Evolutionary conservation across 2,113 vertebrate genomes (phyloP).

Genomic region (Nycticebus coucang): DNA sequence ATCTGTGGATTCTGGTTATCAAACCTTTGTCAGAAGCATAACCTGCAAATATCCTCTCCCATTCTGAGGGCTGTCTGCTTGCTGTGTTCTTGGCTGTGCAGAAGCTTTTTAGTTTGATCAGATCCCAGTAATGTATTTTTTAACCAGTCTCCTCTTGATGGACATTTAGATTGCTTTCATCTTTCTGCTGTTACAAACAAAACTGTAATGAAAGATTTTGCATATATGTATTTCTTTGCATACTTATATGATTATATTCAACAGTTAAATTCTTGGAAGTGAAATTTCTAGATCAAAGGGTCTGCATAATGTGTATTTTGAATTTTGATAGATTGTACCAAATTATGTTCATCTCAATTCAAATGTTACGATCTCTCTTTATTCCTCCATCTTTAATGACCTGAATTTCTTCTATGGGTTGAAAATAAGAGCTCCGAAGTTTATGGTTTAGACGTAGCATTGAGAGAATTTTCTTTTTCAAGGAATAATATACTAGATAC

Average conservation of each 20-base stretch:
- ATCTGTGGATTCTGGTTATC: too few species aligned
- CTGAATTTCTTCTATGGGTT: constrained; percentile 25
- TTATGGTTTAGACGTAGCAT: neutral
- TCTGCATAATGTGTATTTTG: constrained; percentile 24
- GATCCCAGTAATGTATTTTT: neutral
- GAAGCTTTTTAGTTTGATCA: too few species aligned
- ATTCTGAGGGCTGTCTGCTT: too few species aligned
- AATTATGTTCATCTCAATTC: constrained; percentile 28
- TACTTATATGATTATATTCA: constrained; percentile 60
- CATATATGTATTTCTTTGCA: constrained; percentile 37
- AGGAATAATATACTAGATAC: neutral
- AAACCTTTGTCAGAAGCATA: too few species aligned
- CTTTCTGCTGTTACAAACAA: constrained; percentile 50
- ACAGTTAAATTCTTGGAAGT: constrained; percentile 66
- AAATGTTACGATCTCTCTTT: constrained; percentile 15
- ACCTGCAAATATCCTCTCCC: too few species aligned
- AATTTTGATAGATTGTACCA: constrained; percentile 38
- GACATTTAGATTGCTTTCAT: constrained; percentile 49
- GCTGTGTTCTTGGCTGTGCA: too few species aligned
- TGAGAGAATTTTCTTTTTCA: neutral
- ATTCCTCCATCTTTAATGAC: neutral
- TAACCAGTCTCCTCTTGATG: constrained; percentile 40
- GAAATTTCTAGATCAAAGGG: constrained; percentile 56
- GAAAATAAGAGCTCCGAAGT: constrained; percentile 42
- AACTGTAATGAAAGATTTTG: neutral